Evolutionary conservation across 1,140 invertebrate genomes (phyloP).

Genomic region (Bombus fervidus): DNA sequence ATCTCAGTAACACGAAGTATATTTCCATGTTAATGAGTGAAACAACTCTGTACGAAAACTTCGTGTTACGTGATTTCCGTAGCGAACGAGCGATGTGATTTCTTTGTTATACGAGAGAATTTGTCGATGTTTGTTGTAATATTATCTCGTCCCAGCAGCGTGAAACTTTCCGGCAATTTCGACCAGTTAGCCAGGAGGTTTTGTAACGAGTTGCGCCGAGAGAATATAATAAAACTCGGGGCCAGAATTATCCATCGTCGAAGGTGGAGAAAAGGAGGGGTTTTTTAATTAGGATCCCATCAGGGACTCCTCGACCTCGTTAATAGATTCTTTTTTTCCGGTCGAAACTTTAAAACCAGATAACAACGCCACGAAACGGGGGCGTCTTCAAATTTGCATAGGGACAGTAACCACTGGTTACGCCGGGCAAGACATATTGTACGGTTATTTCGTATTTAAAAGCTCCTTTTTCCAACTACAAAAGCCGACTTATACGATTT

Average conservation of each 20-base stretch:
- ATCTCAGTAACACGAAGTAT: too few relatives aligned
- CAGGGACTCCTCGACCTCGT: slow-evolving; percentile 60
- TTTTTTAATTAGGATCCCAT: slow-evolving; percentile 65
- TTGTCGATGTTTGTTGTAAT: not conserved
- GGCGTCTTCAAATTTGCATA: slow-evolving; percentile 54
- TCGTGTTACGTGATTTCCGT: too few relatives aligned
- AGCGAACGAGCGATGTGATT: too few relatives aligned
- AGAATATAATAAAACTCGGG: slow-evolving; percentile 64
- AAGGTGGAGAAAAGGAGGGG: slow-evolving; percentile 51
- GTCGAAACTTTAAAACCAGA: slow-evolving; percentile 49
- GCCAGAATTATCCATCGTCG: slow-evolving; percentile 56
- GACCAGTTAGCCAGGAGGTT: slow-evolving; percentile 54
- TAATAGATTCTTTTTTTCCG: slow-evolving; percentile 58
- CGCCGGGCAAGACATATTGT: not conserved
- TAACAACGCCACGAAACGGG: slow-evolving; percentile 42
- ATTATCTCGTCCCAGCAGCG: not conserved
- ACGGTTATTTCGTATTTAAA: not conserved
- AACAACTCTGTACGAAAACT: too few relatives aligned
- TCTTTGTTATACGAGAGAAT: not conserved
- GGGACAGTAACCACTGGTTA: slow-evolving; percentile 19
- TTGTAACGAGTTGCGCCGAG: slow-evolving; percentile 57
- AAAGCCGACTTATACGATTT: not conserved
- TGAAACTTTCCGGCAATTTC: slow-evolving; percentile 60
- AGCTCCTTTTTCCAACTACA: not conserved
- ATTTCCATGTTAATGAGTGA: too few relatives aligned